These are phyloP conservation scores for Odontesthes bonariensis DNA, from an alignment of 2,113 vertebrate genomes.

Conservation along the genomic window DNA sequence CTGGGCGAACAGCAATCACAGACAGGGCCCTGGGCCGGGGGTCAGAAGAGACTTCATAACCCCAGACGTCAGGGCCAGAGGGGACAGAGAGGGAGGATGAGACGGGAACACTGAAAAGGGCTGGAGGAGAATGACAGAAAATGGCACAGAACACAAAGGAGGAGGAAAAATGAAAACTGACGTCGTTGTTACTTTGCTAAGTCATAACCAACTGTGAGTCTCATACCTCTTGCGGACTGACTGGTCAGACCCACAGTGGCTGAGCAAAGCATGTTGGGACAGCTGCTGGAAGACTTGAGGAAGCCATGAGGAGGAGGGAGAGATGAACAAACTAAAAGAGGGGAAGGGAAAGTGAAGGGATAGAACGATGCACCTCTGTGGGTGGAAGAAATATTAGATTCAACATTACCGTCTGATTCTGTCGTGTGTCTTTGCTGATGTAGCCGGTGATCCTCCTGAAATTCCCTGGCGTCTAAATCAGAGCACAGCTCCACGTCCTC, in stretches of 20 bases:
- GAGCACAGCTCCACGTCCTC: slow-evolving; percentile 91
- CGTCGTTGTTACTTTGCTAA: neutral
- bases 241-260: slow-evolving; percentile 65
- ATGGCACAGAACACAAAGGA: slow-evolving; percentile 31
- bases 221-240: slow-evolving; percentile 69
- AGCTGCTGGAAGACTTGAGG: slow-evolving; percentile 79
- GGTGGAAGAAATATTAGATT: neutral
- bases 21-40: slow-evolving; percentile 71
- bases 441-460: slow-evolving; percentile 71
- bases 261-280: slow-evolving; percentile 77
- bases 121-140: slow-evolving; percentile 80
- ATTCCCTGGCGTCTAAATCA: slow-evolving; percentile 87
- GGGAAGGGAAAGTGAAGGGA: slow-evolving; percentile 60
- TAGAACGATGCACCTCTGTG: slow-evolving; percentile 19
- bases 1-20: slow-evolving; percentile 71
- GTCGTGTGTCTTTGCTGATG: slow-evolving; percentile 55
- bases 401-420: slow-evolving; percentile 61
- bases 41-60: slow-evolving; percentile 64
- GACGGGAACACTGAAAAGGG: slow-evolving; percentile 78
- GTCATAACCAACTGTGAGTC: slow-evolving; percentile 7
- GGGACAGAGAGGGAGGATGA: slow-evolving; percentile 71
- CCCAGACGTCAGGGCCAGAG: slow-evolving; percentile 70
- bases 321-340: slow-evolving; percentile 70
- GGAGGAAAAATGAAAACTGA: slow-evolving; percentile 10
- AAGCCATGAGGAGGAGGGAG: slow-evolving; percentile 68